These are phyloP conservation scores for Aquatica leii DNA, from an alignment of 2,888 invertebrate species.

Conservation along the genomic window DNA sequence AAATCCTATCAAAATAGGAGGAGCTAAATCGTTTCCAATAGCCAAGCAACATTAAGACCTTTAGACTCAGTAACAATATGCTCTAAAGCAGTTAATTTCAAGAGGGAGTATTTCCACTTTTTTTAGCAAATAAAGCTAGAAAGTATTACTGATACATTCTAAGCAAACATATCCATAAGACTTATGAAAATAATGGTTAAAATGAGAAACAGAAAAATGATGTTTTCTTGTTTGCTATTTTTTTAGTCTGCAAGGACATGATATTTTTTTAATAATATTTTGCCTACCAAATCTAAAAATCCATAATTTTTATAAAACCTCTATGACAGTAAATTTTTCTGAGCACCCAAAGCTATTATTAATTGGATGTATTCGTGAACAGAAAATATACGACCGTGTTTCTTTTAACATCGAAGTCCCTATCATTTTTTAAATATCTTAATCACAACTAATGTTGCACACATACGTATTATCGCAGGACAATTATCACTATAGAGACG, in stretches of 20 bases:
- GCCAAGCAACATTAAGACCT: no score
- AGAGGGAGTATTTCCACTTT: no score
- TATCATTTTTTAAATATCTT: background rate
- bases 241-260: no score
- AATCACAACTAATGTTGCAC: background rate
- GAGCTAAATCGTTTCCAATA: no score
- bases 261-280: background rate
- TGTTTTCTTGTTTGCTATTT: no score
- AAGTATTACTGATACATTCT: background rate
- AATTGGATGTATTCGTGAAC: constrained; percentile 1
- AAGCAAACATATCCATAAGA: background rate
- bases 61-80: no score
- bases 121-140: background rate
- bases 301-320: background rate
- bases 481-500: constrained; percentile 1
- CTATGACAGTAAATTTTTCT: background rate
- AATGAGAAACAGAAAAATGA: no score
- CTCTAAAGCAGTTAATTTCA: no score
- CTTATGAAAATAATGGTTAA: background rate
- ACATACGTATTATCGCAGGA: background rate
- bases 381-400: constrained; percentile 2
- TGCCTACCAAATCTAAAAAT: background rate
- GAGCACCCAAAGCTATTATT: constrained; percentile 2
- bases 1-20: no score
- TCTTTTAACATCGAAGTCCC: background rate